phyloP scores from a whole-genome alignment of 1,140 invertebrate genomes.

The Pissodes strobi region DNA sequence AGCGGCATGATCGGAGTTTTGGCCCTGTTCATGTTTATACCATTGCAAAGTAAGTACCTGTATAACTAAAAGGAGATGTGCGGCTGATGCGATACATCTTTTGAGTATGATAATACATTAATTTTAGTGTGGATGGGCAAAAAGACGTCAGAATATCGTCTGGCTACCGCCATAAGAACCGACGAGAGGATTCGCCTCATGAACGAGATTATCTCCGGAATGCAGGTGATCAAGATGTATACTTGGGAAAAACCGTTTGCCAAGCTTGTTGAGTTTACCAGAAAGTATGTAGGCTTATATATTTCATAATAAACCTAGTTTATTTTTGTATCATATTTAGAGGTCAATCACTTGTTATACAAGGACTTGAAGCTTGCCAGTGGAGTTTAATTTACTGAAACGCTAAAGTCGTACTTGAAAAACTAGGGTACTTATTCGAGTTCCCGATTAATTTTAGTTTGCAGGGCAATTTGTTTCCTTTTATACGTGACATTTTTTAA shows the following conservation, averaged over 20 bases:
- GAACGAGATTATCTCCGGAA: slow-evolving; percentile 78
- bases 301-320: slow-evolving; percentile 14
- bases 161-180: slow-evolving; percentile 63
- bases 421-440: too few relatives aligned
- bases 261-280: slow-evolving; percentile 37
- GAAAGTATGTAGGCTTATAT: slow-evolving; percentile 56
- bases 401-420: too few relatives aligned
- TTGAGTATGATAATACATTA: not conserved
- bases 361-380: not conserved
- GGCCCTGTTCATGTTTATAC: slow-evolving; percentile 79
- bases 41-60: slow-evolving; percentile 75
- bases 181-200: slow-evolving; percentile 74
- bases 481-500: too few relatives aligned
- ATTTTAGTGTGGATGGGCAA: slow-evolving; percentile 51
- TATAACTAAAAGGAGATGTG: not conserved
- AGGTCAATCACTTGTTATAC: slow-evolving; percentile 42
- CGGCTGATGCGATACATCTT: slow-evolving; percentile 64
- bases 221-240: slow-evolving; percentile 85
- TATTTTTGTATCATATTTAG: slow-evolving; percentile 51
- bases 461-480: too few relatives aligned
- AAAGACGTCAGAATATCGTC: slow-evolving; percentile 61
- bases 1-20: slow-evolving; percentile 77
- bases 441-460: too few relatives aligned
- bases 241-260: slow-evolving; percentile 76
- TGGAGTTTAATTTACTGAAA: too few relatives aligned